Percentiles rank a stretch among this genome's conserved stretches.
These are phyloP conservation scores for Caenorhabditis afra DNA, from an alignment of 2,888 invertebrate species.

Conservation along the genomic window DNA sequence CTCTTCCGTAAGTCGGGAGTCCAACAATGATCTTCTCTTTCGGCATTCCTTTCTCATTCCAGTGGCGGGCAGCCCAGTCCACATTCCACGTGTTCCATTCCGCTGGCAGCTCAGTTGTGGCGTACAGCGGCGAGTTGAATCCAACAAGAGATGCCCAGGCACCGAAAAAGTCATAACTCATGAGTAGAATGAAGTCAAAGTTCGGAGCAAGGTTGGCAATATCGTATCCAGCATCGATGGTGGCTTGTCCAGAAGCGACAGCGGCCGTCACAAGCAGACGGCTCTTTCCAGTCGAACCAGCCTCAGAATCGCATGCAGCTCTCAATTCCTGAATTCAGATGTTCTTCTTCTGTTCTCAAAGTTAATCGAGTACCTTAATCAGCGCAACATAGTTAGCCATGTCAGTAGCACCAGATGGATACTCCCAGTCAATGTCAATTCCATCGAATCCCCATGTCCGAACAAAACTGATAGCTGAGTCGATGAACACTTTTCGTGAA, in stretches of 20 bases:
- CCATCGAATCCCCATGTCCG: slow-evolving; percentile 81
- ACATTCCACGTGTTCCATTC: slow-evolving; percentile 73
- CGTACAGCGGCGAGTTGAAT: slow-evolving; percentile 72
- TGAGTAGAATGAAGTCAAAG: slow-evolving; percentile 75
- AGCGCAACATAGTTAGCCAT: slow-evolving; percentile 74
- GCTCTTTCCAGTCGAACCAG: slow-evolving; percentile 61
- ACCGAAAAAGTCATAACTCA: slow-evolving; percentile 77
- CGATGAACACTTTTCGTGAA: slow-evolving; percentile 84
- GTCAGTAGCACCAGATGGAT: slow-evolving; percentile 82
- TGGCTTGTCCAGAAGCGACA: slow-evolving; percentile 92
- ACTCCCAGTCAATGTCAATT: slow-evolving; percentile 82
- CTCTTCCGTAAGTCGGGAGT: slow-evolving; percentile 78
- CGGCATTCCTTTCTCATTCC: slow-evolving; percentile 81
- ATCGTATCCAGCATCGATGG: slow-evolving; percentile 91
- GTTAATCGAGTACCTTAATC: slow-evolving; percentile 60
- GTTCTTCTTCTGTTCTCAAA: neutral
- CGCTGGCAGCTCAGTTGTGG: slow-evolving; percentile 63
- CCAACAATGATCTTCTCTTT: slow-evolving; percentile 76
- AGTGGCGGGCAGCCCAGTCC: slow-evolving; percentile 90
- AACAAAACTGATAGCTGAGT: slow-evolving; percentile 80
- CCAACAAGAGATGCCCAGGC: slow-evolving; percentile 72
- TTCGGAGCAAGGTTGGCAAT: slow-evolving; percentile 82
- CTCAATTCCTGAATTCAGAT: slow-evolving; percentile 70
- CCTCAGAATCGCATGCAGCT: slow-evolving; percentile 73
- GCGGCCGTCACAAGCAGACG: slow-evolving; percentile 88